Base-by-base conservation (phyloP, 2,888 invertebrate species). In the Drosophila niveifrons region DNA sequence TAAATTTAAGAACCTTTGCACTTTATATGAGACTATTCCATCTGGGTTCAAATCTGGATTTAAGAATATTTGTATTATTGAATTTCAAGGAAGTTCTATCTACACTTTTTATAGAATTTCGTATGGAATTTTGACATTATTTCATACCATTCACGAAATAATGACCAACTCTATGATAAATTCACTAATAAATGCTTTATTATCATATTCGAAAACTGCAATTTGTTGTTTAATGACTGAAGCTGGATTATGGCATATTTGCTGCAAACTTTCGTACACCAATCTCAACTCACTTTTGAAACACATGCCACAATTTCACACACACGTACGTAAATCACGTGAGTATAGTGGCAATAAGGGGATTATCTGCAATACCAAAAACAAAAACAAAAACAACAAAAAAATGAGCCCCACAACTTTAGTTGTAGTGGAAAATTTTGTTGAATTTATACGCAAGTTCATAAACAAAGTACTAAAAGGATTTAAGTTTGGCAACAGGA, bases 391-490 rank as follows among this genome's bases (percentile, higher is more conserved):
- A 53, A 48, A 46, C 64, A 63, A 48, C n/a, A n/a, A 51, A 43
- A 48, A 53, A 52, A 46, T 28, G 23, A 44, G 55, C 55, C 53
- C n/a, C 44, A 67, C 66, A 81, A 87, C 39, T 88, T 82, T 70
- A 47, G 68, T 62, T 71, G 56, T 55, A 53, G 72, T 59, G 65
- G 34, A 80, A 75, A 80, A 82, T 78, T 75, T 78, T 63, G 73
- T 36, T 36, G 58, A 85, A 89, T 89, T 85, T 87, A 89, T 88
- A 75, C 71, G 82, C 80, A 80, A 85, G 88, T 86, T 88, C 88
- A 86, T 86, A 86, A 86, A 86, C 85, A 86, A 86, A 86, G 85
- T 82, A 78, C 80, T 86, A 85, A 86, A 88, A 80, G 89, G 85
- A 89, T 86, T 84, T 89, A 84, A 86, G 86, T 80, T 89, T 74